Percentiles rank a stretch among this genome's conserved stretches.
phyloP scores from a whole-genome alignment of 2,888 invertebrate species.

The Harpalus rufipes region DNA sequence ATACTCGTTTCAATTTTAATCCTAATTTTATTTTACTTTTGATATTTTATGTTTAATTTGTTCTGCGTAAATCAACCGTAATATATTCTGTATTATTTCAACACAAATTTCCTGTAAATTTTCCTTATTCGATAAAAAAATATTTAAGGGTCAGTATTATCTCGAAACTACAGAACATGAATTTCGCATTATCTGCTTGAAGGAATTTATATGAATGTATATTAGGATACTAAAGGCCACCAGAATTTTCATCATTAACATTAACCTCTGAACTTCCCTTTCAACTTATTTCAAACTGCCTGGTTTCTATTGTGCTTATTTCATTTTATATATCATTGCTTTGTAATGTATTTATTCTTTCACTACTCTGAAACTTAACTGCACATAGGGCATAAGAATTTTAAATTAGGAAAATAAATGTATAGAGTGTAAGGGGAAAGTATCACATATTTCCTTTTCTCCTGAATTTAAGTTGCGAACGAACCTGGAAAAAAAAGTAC shows the following conservation, averaged over 20 bases:
- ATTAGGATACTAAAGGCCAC: conserved; percentile 13
- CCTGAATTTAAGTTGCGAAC: too few species aligned
- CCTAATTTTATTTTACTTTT: too few species aligned
- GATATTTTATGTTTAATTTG: too few species aligned
- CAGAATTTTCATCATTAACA: conserved; percentile 15
- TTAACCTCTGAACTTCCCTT: conserved; percentile 18
- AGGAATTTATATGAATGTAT: conserved; percentile 11
- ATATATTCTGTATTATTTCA: too few species aligned
- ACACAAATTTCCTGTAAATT: too few species aligned
- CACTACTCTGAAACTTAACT: neutral
- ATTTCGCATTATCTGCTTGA: neutral
- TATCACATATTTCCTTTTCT: too few species aligned
- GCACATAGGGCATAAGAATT: neutral
- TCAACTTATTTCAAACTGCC: conserved; percentile 21
- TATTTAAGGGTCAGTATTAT: neutral
- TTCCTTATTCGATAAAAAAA: neutral
- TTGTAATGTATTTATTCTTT: neutral
- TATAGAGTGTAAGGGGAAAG: too few species aligned
- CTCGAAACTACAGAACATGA: neutral
- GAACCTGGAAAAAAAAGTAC: too few species aligned
- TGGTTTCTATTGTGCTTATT: conserved; percentile 1
- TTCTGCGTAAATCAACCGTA: too few species aligned
- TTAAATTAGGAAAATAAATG: neutral
- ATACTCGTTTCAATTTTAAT: too few species aligned
- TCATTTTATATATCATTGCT: conserved; percentile 9